Conservation (phyloP, 2,888 invertebrate genomes). For the Drosophila prostipennis region DNA sequence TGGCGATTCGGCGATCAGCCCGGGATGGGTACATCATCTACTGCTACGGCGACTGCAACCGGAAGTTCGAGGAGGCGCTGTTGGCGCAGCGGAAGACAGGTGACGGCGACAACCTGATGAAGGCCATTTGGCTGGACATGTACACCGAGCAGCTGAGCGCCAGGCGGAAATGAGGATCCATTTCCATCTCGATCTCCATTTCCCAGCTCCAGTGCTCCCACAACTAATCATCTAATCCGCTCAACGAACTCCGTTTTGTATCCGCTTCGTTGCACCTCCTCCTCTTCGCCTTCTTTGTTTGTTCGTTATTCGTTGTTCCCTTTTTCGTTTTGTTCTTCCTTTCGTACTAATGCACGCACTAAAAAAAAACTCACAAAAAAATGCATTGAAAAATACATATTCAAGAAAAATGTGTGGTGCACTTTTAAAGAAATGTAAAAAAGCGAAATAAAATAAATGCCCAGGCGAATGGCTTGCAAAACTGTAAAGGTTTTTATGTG, state of each 20-base stretch:
- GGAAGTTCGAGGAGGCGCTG: conserved; percentile 84
- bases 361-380: conserved; percentile 22
- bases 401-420: conserved; percentile 31
- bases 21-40: conserved; percentile 85
- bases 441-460: conserved; percentile 24
- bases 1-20: conserved; percentile 67
- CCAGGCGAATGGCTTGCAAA: conserved; percentile 32
- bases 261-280: conserved; percentile 18
- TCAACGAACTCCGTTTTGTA: conserved; percentile 20
- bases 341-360: conserved; percentile 63
- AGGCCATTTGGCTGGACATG: conserved; percentile 85
- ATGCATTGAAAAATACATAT: conserved; percentile 6
- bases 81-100: conserved; percentile 84
- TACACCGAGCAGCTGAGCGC: conserved; percentile 83
- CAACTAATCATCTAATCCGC: conserved; percentile 30
- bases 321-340: conserved; percentile 30
- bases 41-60: conserved; percentile 85
- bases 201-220: conserved; percentile 5
- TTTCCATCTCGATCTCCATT: too few relatives aligned
- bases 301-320: conserved; percentile 26
- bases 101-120: conserved; percentile 85
- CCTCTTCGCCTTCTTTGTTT: conserved; percentile 2
- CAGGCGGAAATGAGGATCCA: conserved; percentile 62
- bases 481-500: conserved; percentile 18
- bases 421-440: conserved; percentile 33